These are phyloP conservation scores for Tetragnatha versicolor DNA, from an alignment of 1,140 invertebrate genomes.

Conservation along the genomic window DNA sequence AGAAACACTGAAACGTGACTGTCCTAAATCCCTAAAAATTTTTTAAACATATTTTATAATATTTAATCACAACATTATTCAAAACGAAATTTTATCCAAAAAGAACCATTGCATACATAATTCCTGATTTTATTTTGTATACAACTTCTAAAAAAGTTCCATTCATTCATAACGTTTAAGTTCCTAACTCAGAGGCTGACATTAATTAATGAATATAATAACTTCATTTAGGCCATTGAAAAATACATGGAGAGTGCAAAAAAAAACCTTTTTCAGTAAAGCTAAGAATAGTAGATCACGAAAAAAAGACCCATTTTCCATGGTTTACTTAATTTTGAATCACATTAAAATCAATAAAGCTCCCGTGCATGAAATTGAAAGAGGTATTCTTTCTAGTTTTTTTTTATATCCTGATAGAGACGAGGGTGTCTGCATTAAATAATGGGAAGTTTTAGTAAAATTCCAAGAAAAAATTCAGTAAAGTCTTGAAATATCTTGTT, in stretches of 20 bases:
- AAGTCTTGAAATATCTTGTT: neutral
- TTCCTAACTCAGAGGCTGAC: neutral
- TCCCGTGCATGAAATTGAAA: constrained; percentile 25
- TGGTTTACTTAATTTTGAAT: neutral
- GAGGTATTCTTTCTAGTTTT: neutral
- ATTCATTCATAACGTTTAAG: neutral
- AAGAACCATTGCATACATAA: too few relatives aligned
- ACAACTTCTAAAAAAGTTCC: too few relatives aligned
- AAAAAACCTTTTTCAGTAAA: neutral
- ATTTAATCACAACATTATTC: too few relatives aligned
- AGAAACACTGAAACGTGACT: too few relatives aligned
- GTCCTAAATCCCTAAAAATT: too few relatives aligned
- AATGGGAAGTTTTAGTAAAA: too few relatives aligned
- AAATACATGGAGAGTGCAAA: neutral
- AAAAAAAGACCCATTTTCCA: neutral
- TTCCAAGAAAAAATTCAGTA: neutral
- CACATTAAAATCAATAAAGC: neutral
- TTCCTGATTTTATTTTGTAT: too few relatives aligned
- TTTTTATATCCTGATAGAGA: neutral
- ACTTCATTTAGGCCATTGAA: neutral
- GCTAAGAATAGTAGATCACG: neutral
- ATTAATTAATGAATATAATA: neutral
- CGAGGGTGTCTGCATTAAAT: too few relatives aligned
- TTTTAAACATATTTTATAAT: too few relatives aligned
- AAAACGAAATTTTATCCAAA: too few relatives aligned